These are phyloP conservation scores for Meloidogyne chitwoodi DNA, from an alignment of 1,140 invertebrate species.

Conservation along the genomic window DNA sequence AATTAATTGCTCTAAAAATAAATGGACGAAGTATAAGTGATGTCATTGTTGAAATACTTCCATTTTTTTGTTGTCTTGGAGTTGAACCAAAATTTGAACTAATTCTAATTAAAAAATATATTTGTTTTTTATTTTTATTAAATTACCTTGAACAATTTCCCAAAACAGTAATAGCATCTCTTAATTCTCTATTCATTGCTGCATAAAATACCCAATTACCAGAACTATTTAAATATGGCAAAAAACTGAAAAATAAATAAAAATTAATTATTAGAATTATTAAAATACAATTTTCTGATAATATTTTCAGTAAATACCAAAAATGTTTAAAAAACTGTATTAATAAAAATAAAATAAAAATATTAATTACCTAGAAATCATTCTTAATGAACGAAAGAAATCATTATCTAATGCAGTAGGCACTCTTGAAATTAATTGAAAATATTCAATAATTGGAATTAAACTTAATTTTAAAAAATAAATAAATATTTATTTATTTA, in stretches of 20 bases:
- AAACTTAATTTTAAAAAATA: constrained; percentile 32
- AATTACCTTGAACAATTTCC: neutral
- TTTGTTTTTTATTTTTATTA: neutral
- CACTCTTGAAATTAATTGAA: constrained; percentile 22
- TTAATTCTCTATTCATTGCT: constrained; percentile 30
- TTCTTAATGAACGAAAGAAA: constrained; percentile 33
- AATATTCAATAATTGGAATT: constrained; percentile 41
- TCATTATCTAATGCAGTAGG: constrained; percentile 12
- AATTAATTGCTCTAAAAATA: neutral
- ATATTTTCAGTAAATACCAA: too few species aligned
- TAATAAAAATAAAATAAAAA: too few species aligned
- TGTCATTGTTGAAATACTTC: neutral
- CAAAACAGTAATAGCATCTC: neutral
- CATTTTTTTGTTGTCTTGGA: neutral
- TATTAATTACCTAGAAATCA: constrained; percentile 43
- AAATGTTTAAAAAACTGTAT: too few species aligned
- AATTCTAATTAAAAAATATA: neutral
- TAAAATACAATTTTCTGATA: neutral
- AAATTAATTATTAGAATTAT: too few species aligned
- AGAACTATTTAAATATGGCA: constrained; percentile 45
- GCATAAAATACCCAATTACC: constrained; percentile 53
- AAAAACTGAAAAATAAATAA: constrained; percentile 37
- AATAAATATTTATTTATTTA: neutral
- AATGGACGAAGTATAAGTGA: neutral
- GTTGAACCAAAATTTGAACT: neutral